These are phyloP conservation scores for Crematogaster levior DNA, from an alignment of 2,888 invertebrate genomes.

Conservation along the genomic window DNA sequence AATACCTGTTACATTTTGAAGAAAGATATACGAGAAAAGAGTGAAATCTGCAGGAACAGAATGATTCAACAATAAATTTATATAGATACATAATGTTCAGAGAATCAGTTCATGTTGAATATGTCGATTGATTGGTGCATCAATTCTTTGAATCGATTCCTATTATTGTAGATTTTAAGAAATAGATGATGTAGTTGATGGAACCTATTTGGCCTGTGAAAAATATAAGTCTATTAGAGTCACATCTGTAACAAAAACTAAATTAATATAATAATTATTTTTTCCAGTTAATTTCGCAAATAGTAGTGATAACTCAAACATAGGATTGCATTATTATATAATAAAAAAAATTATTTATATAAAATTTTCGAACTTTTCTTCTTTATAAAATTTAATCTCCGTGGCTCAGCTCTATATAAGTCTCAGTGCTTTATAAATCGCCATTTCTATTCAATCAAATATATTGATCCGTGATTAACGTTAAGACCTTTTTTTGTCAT, in stretches of 20 bases:
- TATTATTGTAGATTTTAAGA: conserved; percentile 29
- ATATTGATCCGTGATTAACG: conserved; percentile 26
- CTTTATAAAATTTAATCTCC: background rate
- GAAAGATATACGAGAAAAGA: conserved; percentile 61
- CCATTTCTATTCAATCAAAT: conserved; percentile 29
- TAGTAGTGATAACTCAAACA: background rate
- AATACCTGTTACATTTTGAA: conserved; percentile 63
- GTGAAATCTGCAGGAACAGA: conserved; percentile 75
- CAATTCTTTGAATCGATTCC: conserved; percentile 29
- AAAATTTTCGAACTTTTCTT: background rate
- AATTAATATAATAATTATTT: background rate
- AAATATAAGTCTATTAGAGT: conserved; percentile 24
- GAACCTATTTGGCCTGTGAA: conserved; percentile 2
- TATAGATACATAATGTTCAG: conserved; percentile 58
- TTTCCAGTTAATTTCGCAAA: background rate
- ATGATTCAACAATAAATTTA: conserved; percentile 67
- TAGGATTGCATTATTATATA: background rate
- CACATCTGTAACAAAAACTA: background rate
- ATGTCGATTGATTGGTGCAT: conserved; percentile 29
- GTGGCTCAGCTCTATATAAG: conserved; percentile 13
- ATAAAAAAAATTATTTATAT: background rate
- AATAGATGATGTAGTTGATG: conserved; percentile 20
- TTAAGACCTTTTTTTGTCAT: background rate
- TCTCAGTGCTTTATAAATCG: conserved; percentile 14
- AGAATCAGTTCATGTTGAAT: conserved; percentile 46